Base-by-base conservation (phyloP, 2,797 vertebrate species). In the Cygnus olor region DNA sequence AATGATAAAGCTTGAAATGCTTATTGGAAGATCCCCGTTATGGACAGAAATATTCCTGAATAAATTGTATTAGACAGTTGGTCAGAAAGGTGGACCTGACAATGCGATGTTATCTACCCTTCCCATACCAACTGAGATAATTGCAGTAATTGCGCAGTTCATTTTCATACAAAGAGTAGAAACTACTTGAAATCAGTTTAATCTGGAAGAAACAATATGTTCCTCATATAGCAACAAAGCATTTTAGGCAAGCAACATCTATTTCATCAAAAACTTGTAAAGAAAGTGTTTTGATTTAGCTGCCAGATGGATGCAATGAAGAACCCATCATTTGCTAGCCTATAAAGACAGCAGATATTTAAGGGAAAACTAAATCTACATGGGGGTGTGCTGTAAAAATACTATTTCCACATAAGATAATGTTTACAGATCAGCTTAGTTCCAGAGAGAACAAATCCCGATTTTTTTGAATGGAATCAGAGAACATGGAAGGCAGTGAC, bases 231-330 rank as follows among this genome's bases (percentile, higher is more conserved):
- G 42, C 28, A 76, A 28, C 74, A 73, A 80, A 88, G 47, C 1
- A 1, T 21, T 89, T 76, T 3, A 58, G 68, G 64, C 21, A 73
- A 77, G 38, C 11, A 64, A 80, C 19, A 24, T 80, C 60, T 72
- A 69, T 61, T 81, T 87, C 32, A 17, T n/a, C 69, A 38, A 10
- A 87, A 87, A 38, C 20, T 73, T 63, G 53, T 15, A 21, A 24
- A 58, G 70, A 12, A 28, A 56, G 53, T 8, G 0, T 20, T 77
- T 70, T 58, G 68, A 77, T 66, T 65, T 63, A 53, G 53, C 79
- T 91, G 76, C 91, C 94, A 91, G 80, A 85, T 82, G 90, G 92
- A 27, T 53, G 66, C 73, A 56, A 14, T 12, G 49, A 76, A 18
- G 72, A 73, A 9, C 42, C 64, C 61, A 7, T 47, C 9, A 0